phyloP scores from a whole-genome alignment of 1,140 invertebrate genomes.

The Dendroctonus valens region DNA sequence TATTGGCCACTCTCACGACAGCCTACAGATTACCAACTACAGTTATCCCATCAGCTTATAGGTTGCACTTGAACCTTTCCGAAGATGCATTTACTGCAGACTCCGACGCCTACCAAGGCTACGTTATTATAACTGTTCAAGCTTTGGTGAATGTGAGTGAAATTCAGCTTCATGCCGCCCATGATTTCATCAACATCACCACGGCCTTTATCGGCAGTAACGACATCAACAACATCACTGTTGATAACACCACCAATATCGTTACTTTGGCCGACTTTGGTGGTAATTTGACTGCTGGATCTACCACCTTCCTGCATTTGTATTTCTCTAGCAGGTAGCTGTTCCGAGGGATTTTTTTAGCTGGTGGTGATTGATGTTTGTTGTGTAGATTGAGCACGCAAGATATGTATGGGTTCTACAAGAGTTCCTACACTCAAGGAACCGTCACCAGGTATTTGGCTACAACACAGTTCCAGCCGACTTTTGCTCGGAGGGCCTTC shows the following conservation, averaged over 20 bases:
- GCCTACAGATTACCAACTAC: slow-evolving; percentile 69
- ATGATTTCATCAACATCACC: slow-evolving; percentile 26
- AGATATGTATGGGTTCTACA: slow-evolving; percentile 39
- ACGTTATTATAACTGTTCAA: slow-evolving; percentile 8
- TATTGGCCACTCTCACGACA: background rate
- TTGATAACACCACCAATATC: slow-evolving; percentile 25
- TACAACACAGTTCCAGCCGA: slow-evolving; percentile 79
- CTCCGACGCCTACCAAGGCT: slow-evolving; percentile 14
- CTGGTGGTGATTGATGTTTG: background rate
- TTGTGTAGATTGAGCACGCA: slow-evolving; percentile 22
- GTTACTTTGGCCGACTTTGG: slow-evolving; percentile 10
- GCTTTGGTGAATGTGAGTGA: background rate
- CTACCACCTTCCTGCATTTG: background rate
- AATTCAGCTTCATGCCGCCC: slow-evolving; percentile 25
- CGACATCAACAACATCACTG: slow-evolving; percentile 6
- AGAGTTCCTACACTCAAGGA: slow-evolving; percentile 29
- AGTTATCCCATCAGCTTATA: slow-evolving; percentile 79
- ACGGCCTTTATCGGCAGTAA: background rate
- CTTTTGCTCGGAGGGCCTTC: slow-evolving; percentile 75
- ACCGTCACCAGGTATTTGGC: slow-evolving; percentile 51
- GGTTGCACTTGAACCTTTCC: slow-evolving; percentile 52
- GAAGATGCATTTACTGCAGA: slow-evolving; percentile 11
- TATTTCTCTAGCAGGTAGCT: slow-evolving; percentile 1
- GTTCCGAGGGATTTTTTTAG: background rate
- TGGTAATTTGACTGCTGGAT: background rate